Percentiles rank a stretch among this genome's conserved stretches.
These are phyloP conservation scores for Solenopsis invicta DNA, from an alignment of 1,140 invertebrate species.

Conservation along the genomic window DNA sequence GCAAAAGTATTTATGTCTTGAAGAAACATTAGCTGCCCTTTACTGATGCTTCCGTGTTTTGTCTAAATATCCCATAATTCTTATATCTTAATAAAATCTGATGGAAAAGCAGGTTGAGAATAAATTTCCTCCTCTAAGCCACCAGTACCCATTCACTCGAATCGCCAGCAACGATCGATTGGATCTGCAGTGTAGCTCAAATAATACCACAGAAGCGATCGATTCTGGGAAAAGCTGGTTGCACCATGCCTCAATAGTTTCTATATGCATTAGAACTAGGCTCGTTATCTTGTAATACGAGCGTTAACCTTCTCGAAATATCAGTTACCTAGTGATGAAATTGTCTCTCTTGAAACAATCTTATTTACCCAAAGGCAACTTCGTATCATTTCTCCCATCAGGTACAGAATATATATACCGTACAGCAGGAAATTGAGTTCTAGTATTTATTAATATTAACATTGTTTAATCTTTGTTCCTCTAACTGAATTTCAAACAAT, in stretches of 20 bases:
- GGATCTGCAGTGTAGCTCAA: slow-evolving; percentile 11
- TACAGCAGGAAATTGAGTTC: slow-evolving; percentile 4
- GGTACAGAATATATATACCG: neutral
- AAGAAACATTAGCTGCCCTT: too few species aligned
- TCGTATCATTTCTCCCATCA: neutral
- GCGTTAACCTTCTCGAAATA: slow-evolving; percentile 15
- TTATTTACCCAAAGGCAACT: slow-evolving; percentile 8
- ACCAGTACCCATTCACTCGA: slow-evolving; percentile 1
- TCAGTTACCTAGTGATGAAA: slow-evolving; percentile 36
- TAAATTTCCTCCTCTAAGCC: slow-evolving; percentile 10
- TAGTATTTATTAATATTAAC: neutral
- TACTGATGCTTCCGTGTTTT: too few species aligned
- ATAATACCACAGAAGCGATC: slow-evolving; percentile 49
- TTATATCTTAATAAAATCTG: neutral
- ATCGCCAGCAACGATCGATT: slow-evolving; percentile 45
- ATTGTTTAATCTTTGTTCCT: neutral
- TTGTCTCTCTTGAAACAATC: neutral
- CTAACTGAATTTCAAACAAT: too few species aligned
- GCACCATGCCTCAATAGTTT: slow-evolving; percentile 21
- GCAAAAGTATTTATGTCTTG: too few species aligned
- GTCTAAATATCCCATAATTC: neutral
- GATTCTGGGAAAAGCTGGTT: slow-evolving; percentile 30
- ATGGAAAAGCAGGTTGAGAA: neutral
- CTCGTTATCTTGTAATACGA: slow-evolving; percentile 45
- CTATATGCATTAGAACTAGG: neutral